Conservation (phyloP, 2,797 vertebrate species). For the Smutsia temminckii region DNA sequence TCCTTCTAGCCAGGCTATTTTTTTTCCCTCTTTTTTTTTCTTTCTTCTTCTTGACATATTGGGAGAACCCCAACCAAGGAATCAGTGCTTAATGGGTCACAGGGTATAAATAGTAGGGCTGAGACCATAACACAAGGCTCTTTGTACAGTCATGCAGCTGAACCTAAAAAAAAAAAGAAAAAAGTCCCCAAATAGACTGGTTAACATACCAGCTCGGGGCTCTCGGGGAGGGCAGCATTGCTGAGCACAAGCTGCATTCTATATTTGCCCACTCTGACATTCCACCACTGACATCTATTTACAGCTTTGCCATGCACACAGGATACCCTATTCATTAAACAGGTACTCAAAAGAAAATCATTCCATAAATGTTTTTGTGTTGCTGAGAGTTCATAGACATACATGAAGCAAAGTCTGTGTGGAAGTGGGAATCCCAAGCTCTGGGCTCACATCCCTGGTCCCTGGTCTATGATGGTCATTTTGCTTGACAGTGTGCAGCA, state of each 20-base stretch:
- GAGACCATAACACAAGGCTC: slow-evolving; percentile 72
- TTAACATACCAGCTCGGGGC: neutral
- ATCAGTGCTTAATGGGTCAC: slow-evolving; percentile 71
- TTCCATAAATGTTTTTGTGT: neutral
- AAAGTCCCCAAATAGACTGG: slow-evolving; percentile 60
- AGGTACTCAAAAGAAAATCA: neutral
- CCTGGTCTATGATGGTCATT: neutral
- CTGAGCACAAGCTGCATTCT: slow-evolving; percentile 23
- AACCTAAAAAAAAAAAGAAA: slow-evolving; percentile 5
- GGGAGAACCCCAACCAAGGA: slow-evolving; percentile 71
- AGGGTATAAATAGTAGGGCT: slow-evolving; percentile 72
- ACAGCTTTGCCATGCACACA: slow-evolving; percentile 19
- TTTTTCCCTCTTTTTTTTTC: neutral
- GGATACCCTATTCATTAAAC: slow-evolving; percentile 54
- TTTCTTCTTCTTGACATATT: slow-evolving; percentile 41
- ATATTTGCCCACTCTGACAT: slow-evolving; percentile 57
- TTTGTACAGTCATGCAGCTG: slow-evolving; percentile 68
- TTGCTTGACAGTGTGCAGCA: neutral
- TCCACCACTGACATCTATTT: slow-evolving; percentile 66
- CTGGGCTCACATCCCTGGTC: neutral
- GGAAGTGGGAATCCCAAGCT: neutral
- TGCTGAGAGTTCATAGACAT: neutral
- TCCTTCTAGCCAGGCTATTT: slow-evolving; percentile 44
- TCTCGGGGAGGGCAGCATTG: neutral
- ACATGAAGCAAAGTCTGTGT: neutral